Conservation (phyloP, 1,140 invertebrate genomes). For the Diplogasteroides magnus region DNA sequence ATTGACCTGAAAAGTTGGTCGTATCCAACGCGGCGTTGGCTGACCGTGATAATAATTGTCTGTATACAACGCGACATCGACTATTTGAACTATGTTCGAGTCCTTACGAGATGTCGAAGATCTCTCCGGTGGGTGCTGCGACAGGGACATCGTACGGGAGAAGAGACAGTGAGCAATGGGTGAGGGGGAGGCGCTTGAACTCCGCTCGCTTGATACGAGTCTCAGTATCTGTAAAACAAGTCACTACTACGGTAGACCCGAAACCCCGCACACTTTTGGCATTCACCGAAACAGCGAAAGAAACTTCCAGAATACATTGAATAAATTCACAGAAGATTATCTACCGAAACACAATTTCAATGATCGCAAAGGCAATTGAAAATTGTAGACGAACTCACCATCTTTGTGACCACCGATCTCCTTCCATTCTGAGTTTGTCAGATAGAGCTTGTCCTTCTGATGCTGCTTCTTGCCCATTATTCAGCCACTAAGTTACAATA, state of each 20-base stretch:
- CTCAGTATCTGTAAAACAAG: constrained; percentile 37
- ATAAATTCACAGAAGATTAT: neutral
- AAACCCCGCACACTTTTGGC: neutral
- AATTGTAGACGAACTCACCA: constrained; percentile 36
- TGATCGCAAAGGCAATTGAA: neutral
- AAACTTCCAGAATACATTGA: neutral
- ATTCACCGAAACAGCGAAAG: neutral
- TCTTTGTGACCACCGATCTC: constrained; percentile 53
- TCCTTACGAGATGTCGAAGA: constrained; percentile 72
- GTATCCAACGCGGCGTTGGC: no score
- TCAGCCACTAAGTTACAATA: no score
- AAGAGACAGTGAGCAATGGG: constrained; percentile 73
- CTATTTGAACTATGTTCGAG: no score
- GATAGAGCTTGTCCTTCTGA: constrained; percentile 53
- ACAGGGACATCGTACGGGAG: constrained; percentile 87
- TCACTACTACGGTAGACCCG: neutral
- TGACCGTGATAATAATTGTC: no score
- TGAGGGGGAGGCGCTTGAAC: constrained; percentile 84
- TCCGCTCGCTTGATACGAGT: constrained; percentile 59
- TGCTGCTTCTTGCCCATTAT: constrained; percentile 53
- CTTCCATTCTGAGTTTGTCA: constrained; percentile 54
- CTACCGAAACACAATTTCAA: neutral
- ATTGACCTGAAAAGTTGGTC: no score
- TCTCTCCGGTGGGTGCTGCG: constrained; percentile 74
- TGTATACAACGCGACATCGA: no score